phyloP scores from a whole-genome alignment of 2,888 invertebrate genomes.

The Papilio elwesi region DNA sequence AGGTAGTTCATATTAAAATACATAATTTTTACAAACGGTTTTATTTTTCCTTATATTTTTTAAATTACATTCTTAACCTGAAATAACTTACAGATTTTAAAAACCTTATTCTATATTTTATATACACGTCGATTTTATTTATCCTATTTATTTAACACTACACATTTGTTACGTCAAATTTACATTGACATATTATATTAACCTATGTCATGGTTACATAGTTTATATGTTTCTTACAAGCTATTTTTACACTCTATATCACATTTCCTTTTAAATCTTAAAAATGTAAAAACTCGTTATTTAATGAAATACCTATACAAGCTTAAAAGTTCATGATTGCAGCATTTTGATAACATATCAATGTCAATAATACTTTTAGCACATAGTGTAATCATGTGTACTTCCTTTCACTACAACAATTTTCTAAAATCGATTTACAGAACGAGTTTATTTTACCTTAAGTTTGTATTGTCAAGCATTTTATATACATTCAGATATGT shows the following conservation, averaged over 20 bases:
- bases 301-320: constrained; percentile 37
- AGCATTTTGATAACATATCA: constrained; percentile 24
- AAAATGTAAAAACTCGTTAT: constrained; percentile 48
- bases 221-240: constrained; percentile 71
- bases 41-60: constrained; percentile 76
- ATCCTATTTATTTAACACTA: constrained; percentile 66
- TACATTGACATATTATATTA: constrained; percentile 62
- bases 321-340: constrained; percentile 17
- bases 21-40: constrained; percentile 76
- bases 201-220: constrained; percentile 60
- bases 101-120: constrained; percentile 81
- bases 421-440: constrained; percentile 23
- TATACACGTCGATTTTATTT: constrained; percentile 70
- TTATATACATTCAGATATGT: constrained; percentile 82
- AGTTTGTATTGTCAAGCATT: constrained; percentile 82
- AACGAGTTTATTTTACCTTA: constrained; percentile 51
- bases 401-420: constrained; percentile 17
- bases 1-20: constrained; percentile 43
- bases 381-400: constrained; percentile 10
- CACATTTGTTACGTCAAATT: constrained; percentile 52
- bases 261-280: constrained; percentile 80
- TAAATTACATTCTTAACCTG: constrained; percentile 70
- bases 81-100: constrained; percentile 81
- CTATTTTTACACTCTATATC: constrained; percentile 83
- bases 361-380: constrained; percentile 28